Conservation (phyloP, 2,113 vertebrate species). For the Mandrillus leucophaeus region DNA sequence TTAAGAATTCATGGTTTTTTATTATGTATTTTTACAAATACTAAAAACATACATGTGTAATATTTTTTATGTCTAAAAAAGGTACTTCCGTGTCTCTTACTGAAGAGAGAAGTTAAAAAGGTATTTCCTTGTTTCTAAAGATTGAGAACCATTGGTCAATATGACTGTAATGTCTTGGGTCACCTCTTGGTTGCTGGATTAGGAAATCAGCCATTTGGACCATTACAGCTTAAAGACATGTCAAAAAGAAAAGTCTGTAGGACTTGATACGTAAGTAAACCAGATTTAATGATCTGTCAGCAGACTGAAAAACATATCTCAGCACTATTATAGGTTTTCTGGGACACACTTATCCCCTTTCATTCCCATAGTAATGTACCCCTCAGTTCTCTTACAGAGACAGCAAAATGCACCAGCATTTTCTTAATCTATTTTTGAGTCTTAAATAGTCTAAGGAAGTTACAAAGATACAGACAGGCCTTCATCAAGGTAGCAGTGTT, state of each 20-base stretch:
- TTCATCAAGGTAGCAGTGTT: neutral
- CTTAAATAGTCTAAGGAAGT: neutral
- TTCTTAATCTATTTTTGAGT: neutral
- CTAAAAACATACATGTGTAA: neutral
- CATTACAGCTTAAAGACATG: neutral
- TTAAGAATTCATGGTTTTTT: neutral
- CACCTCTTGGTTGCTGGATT: neutral
- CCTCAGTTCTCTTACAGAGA: neutral
- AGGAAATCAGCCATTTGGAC: neutral
- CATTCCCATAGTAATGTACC: neutral
- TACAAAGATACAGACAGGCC: neutral
- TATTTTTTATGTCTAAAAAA: neutral
- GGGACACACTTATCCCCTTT: neutral
- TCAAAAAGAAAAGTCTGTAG: neutral
- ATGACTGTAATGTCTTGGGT: neutral
- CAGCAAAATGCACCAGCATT: neutral
- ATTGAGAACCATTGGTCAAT: neutral
- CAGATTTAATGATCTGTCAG: neutral
- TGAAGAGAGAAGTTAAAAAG: neutral
- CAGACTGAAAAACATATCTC: neutral
- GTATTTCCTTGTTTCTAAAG: neutral
- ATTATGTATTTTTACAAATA: neutral
- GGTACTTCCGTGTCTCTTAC: neutral
- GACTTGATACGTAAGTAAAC: neutral
- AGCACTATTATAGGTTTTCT: neutral